phyloP scores from a whole-genome alignment of 2,888 invertebrate species.

The Colostygia pectinataria region DNA sequence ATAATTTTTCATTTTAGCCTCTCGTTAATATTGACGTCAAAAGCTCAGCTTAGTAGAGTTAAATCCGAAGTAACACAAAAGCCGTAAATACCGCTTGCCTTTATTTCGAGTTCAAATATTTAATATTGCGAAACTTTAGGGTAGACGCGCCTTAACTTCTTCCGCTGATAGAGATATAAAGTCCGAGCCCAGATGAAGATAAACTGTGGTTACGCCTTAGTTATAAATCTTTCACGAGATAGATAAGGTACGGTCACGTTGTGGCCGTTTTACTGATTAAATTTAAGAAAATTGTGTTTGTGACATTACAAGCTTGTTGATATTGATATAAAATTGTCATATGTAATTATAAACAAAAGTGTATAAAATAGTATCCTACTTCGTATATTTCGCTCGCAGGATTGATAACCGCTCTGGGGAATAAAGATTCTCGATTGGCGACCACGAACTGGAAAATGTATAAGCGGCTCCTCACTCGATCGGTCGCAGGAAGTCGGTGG shows the following conservation, averaged over 20 bases:
- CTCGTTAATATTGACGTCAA: background rate
- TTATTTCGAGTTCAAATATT: conserved; percentile 20
- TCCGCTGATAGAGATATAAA: conserved; percentile 58
- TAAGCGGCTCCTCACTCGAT: too few relatives aligned
- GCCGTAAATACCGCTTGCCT: background rate
- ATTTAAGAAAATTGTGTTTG: conserved; percentile 47
- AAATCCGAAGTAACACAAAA: conserved; percentile 4
- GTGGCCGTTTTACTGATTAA: conserved; percentile 52
- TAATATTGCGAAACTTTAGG: conserved; percentile 22
- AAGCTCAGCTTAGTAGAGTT: background rate
- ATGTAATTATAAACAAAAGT: too few relatives aligned
- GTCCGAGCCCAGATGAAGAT: conserved; percentile 61
- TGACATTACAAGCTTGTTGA: too few relatives aligned
- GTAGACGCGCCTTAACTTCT: conserved; percentile 26
- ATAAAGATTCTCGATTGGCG: too few relatives aligned
- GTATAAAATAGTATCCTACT: too few relatives aligned
- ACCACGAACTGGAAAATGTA: too few relatives aligned
- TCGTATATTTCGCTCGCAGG: too few relatives aligned
- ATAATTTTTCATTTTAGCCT: too few relatives aligned
- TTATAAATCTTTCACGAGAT: conserved; percentile 62
- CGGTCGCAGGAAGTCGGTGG: too few relatives aligned
- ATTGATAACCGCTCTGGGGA: too few relatives aligned
- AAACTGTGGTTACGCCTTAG: conserved; percentile 58
- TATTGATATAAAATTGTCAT: background rate
- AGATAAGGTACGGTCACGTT: conserved; percentile 66